Evolutionary conservation across 2,797 vertebrate species (phyloP).

Genomic region (Trachurus trachurus): DNA sequence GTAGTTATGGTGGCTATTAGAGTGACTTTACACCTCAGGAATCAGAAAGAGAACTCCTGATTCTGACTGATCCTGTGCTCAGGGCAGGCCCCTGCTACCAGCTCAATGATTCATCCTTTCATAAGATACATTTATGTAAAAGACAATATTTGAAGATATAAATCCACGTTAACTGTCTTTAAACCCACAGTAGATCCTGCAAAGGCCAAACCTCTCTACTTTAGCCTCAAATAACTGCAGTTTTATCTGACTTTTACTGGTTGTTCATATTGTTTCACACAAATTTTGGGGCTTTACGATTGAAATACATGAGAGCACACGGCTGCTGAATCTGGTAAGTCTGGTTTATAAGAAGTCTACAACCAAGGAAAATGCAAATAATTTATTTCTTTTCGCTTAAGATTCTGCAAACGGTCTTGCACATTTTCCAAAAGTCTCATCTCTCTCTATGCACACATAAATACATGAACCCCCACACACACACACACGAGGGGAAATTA

Average conservation of each 20-base stretch:
- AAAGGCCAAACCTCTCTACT: conserved; percentile 38
- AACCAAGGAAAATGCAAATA: conserved; percentile 16
- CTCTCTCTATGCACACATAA: background rate
- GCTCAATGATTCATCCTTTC: conserved; percentile 62
- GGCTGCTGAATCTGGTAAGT: conserved; percentile 26
- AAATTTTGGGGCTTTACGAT: conserved; percentile 30
- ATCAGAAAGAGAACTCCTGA: conserved; percentile 66
- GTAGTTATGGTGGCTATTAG: conserved; percentile 65
- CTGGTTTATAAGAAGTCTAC: conserved; percentile 22
- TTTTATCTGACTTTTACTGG: conserved; percentile 49
- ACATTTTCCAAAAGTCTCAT: background rate
- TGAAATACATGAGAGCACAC: conserved; percentile 31
- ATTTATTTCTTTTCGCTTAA: conserved; percentile 4
- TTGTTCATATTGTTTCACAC: conserved; percentile 26
- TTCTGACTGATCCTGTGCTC: conserved; percentile 67
- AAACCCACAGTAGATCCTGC: conserved; percentile 37
- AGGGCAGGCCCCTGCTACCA: conserved; percentile 44
- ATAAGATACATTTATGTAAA: conserved; percentile 66
- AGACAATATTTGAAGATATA: conserved; percentile 68
- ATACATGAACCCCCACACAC: background rate
- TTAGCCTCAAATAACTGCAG: conserved; percentile 29
- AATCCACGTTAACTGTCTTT: conserved; percentile 62
- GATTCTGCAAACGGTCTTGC: background rate
- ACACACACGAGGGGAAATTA: background rate
- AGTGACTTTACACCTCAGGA: conserved; percentile 69